Percentiles rank a stretch among this genome's conserved stretches.
phyloP scores from a whole-genome alignment of 2,113 vertebrate genomes.

The Hypocryptadius cinnamomeus region DNA sequence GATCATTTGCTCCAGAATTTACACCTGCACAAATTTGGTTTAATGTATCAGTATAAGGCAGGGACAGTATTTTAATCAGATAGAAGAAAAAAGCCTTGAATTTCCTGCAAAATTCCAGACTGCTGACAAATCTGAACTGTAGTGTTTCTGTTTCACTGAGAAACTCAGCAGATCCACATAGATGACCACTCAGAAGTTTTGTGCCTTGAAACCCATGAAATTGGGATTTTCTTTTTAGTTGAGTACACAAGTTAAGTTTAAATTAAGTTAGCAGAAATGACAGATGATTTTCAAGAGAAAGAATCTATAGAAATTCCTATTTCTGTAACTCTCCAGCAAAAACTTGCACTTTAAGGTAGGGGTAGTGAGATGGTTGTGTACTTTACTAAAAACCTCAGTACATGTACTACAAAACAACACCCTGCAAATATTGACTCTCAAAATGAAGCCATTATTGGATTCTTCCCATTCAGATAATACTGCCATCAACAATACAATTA shows the following conservation, averaged over 20 bases:
- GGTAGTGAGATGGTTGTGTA: rapidly evolving
- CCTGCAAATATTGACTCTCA: neutral
- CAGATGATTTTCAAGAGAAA: neutral
- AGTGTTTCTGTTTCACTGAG: neutral
- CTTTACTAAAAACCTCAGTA: neutral
- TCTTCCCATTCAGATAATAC: neutral
- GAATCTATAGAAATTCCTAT: neutral
- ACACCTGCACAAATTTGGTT: neutral
- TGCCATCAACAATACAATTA: neutral
- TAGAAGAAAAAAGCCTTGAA: neutral
- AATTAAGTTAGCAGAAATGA: neutral
- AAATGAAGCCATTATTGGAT: neutral
- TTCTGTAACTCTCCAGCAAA: neutral
- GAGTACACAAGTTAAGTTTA: neutral
- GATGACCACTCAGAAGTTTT: neutral
- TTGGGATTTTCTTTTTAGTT: neutral
- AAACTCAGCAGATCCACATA: neutral
- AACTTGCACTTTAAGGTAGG: neutral
- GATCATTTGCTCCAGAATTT: neutral
- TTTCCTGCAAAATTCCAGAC: neutral
- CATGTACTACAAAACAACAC: neutral
- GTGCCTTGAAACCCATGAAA: neutral
- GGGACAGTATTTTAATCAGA: neutral
- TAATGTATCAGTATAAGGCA: neutral
- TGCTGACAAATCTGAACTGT: neutral